Base-by-base conservation (phyloP, 2,888 invertebrate species). In the Idaea aversata region DNA sequence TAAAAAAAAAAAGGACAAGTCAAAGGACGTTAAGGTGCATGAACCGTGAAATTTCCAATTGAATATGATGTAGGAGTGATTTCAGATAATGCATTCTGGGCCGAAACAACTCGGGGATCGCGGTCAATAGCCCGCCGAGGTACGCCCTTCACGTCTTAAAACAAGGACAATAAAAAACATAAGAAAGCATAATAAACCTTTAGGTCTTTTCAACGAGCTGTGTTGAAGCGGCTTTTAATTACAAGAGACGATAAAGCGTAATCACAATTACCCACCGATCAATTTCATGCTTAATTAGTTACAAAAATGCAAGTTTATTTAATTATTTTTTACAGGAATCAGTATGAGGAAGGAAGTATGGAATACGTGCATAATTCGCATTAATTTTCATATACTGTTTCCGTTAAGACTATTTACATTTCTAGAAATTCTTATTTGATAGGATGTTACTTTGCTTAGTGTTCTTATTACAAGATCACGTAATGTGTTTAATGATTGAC, bases 81-180 rank as follows among this genome's bases (percentile, higher is more conserved):
- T 85, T 85, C 83, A 77, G 83, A 86, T 88, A 86, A 89, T 85
- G 84, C 87, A 90, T 90, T 89, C 88, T 88, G 87, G 86, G 85
- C 84, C 88, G 87, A 88, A 88, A 86, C 85, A 78, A 78, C 81
- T 81, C 84, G 80, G 82, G 78, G 88, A 86, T 81, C 72, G 84
- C 81, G 88, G 92, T 86, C 92, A 85, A 78, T 80, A 88, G 82
- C 90, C 90, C 83, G 79, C 81, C 82, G 85, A 77, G 78, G 75
- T 77, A 78, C 78, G 75, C 83, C 81, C 78, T 75, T 74, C 65
- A 77, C 75, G 78, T 78, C 83, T 81, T 80, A 78, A 84, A 86
- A 83, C 81, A 84, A 83, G 84, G 79, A 87, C 81, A 75, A 81
- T 72, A 80, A 79, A 82, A 81, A 79, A 74, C 66, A 73, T 75